Evolutionary conservation across 2,797 vertebrate species (phyloP), one percentile per base, ranked within the genome.

Genomic region (Rhinoraja longicauda): DNA sequence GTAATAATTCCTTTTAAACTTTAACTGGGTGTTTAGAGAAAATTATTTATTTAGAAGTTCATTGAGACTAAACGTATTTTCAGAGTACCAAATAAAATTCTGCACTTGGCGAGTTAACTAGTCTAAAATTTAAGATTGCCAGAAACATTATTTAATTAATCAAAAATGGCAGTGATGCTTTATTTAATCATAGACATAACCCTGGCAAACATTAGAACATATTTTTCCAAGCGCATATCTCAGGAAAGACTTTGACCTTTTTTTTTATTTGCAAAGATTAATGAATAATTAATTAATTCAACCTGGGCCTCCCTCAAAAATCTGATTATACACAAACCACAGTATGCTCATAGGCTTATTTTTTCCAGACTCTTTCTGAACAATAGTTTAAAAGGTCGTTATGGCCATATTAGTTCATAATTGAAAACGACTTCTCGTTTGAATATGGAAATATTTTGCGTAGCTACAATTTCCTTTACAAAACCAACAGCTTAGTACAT

Each of bases 251-350:
- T 92, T 92, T 92, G 90, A 75, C 70, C 70, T 92, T 92, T 92
- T 92, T 91, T 91, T 73, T 92, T 92, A 92, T 92, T 73, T 73
- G 39, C 70, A 92, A 92, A 75, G 90, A 75, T 92, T 92, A 92
- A 75, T 92, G 70, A 92, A 92, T 92, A 92, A 92, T 92, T 92
- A 92, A 92, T 92, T 39, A 13, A 75, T 92, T 92, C 39, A 92
- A 73, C 70, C 70, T 73, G 39, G 70, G 12, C 90, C 39, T 45
- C 67, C 67, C 70, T 92, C 39, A 92, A 92, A 92, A 75, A 75
- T 92, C 39, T 57, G 36, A 45, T 53, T 75, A 73, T 73, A 73
- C 39, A 21, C 72, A 92, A 92, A 72, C 67, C 70, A n/a, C 67
- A 91, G 90, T 73, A 75, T 92, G 90, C 24, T 17, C 26, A 53